Evolutionary conservation across 2,888 invertebrate species (phyloP).

Genomic region (Abrostola tripartita): DNA sequence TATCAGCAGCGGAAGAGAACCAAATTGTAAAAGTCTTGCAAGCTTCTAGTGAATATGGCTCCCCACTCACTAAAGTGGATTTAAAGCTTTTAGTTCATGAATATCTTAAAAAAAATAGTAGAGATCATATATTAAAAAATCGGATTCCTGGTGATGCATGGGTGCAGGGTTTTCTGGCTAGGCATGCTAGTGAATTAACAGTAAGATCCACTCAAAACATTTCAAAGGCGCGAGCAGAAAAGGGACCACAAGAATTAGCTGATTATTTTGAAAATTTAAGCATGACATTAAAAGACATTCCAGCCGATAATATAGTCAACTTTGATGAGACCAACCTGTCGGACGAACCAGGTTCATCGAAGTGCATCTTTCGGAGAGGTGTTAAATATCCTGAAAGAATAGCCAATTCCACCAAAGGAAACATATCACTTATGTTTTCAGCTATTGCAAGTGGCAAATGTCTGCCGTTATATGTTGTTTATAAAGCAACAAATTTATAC

Average conservation of each 20-base stretch:
- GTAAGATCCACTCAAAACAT: conserved; percentile 44
- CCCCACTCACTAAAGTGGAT: neutral
- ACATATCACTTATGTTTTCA: conserved; percentile 40
- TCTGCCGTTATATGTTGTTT: conserved; percentile 28
- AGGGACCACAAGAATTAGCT: neutral
- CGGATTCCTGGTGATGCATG: neutral
- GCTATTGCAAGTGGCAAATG: conserved; percentile 15
- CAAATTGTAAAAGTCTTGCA: neutral
- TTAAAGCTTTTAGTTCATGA: neutral
- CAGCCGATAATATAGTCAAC: conserved; percentile 27
- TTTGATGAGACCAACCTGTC: conserved; percentile 43
- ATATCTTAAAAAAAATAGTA: neutral
- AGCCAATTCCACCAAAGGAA: conserved; percentile 43
- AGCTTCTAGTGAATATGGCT: neutral
- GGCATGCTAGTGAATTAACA: neutral
- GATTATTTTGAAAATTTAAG: conserved; percentile 7
- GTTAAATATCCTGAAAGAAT: conserved; percentile 44
- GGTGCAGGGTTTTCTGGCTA: neutral
- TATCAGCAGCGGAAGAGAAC: neutral
- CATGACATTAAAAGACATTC: conserved; percentile 10
- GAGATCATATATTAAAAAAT: neutral
- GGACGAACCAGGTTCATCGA: conserved; percentile 25
- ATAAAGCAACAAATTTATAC: conserved; percentile 18
- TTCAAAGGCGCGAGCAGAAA: conserved; percentile 37
- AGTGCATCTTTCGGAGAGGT: conserved; percentile 25